phyloP scores from a whole-genome alignment of 2,113 vertebrate genomes.

The Xenopus tropicalis region UCB_Xtro_10.0 CM004443.2:117888501-117889000 shows the following conservation, averaged over 20 bases:
- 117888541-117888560: no score
- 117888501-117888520: no score
- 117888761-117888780: conserved; percentile 22
- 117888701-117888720: conserved; percentile 14
- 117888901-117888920: conserved; percentile 54
- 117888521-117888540: no score
- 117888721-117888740: conserved; percentile 23
- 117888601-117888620: no score
- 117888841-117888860: conserved; percentile 26
- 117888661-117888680: not conserved
- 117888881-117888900: conserved; percentile 47
- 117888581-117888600: no score
- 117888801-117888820: not conserved
- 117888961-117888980: conserved; percentile 57
- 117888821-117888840: conserved; percentile 20
- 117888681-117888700: not conserved
- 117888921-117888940: conserved; percentile 52
- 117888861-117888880: conserved; percentile 18
- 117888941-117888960: conserved; percentile 53
- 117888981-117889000: conserved; percentile 61
- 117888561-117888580: no score
- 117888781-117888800: conserved; percentile 33
- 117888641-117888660: not conserved
- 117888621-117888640: no score
- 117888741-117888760: conserved; percentile 17